Base-by-base conservation (phyloP, 2,888 invertebrate species). In the Galerucella nymphaeae region DNA sequence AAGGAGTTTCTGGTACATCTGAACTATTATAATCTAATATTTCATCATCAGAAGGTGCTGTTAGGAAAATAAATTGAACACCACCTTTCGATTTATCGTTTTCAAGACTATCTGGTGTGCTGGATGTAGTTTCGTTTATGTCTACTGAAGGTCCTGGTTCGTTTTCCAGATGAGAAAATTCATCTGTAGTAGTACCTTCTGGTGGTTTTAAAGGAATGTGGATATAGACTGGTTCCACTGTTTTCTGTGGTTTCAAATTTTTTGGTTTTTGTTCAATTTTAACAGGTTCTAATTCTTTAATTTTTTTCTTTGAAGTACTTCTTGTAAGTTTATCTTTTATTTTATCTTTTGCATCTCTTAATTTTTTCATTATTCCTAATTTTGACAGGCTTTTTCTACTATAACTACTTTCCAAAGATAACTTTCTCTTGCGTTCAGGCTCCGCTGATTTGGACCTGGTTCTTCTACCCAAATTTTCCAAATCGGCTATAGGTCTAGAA, bases 11-110 rank as follows among this genome's bases (percentile, higher is more conserved):
- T 9, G 85, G 84, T 16, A 84, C 80, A 50, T 83, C 82, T 0
- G 81, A 79, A 14, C 79, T 78, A 63, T 80, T 76, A 50, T 82
- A 79, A 68, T 85, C 85, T 59, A 86, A 74, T 45, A 84, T 76
- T 80, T 86, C 86, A 72, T 87, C 86, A 63, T 87, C 86, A n/a
- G 86, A 86, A 11, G 86, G 86, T 13, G 86, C 84, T 14, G 86
- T 86, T 63, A 87, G 71, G 66, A 85, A 81, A 58, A 87, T 87
- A 65, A 87, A 83, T 74, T 87, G 86, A 8, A 86, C 83, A 64
- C 78, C 74, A 8, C 38, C 58, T 10, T 78, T 75, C 57, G 70
- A 75, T 20, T 74, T 75, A 61, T 30, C 30, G 30, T 30, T 30
- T 30, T 76, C 71, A 14, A 74, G 70, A 68, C 75, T 73, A 50